A percentile compares a stretch with the other conserved stretches of the same genome.
Evolutionary conservation across 2,113 vertebrate genomes (phyloP).

Genomic region (Chitala chitala): DNA sequence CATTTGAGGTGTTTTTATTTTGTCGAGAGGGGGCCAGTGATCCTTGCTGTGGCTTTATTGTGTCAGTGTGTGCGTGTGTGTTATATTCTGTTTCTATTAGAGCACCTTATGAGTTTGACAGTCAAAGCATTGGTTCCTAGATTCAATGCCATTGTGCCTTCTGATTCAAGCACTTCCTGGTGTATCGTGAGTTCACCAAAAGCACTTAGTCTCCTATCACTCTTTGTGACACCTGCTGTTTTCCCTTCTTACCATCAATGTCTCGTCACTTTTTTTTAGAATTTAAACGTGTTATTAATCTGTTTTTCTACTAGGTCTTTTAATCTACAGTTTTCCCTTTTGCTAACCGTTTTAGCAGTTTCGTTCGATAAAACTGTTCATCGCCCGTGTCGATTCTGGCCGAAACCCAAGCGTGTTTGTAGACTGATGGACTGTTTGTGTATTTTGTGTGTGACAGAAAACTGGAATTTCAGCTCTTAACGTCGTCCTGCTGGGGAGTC

Average conservation of each 20-base stretch:
- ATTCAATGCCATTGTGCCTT: conserved; percentile 70
- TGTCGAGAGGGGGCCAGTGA: not conserved
- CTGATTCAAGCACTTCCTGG: conserved; percentile 73
- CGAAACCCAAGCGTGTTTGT: not conserved
- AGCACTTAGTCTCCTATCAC: conserved; percentile 62
- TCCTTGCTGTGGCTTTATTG: conserved; percentile 30
- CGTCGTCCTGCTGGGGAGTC: conserved; percentile 17
- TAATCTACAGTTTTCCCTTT: not conserved
- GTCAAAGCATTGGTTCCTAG: conserved; percentile 61
- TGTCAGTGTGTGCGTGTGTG: conserved; percentile 59
- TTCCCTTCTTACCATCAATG: conserved; percentile 15
- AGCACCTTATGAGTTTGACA: conserved; percentile 61
- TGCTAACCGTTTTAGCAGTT: not conserved
- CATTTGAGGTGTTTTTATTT: conserved; percentile 4
- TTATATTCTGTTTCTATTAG: conserved; percentile 46
- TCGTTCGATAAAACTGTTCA: not conserved
- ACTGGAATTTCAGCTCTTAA: not conserved
- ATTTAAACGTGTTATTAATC: not conserved
- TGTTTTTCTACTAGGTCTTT: not conserved
- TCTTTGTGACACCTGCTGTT: conserved; percentile 24
- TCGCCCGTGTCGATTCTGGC: conserved; percentile 17
- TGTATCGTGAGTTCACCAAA: conserved; percentile 70
- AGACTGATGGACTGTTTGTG: conserved; percentile 29
- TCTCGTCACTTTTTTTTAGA: not conserved
- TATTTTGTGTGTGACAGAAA: conserved; percentile 5